Conservation (phyloP, 2,797 vertebrate genomes). For the Enteromius afrohamiltoni region DNA sequence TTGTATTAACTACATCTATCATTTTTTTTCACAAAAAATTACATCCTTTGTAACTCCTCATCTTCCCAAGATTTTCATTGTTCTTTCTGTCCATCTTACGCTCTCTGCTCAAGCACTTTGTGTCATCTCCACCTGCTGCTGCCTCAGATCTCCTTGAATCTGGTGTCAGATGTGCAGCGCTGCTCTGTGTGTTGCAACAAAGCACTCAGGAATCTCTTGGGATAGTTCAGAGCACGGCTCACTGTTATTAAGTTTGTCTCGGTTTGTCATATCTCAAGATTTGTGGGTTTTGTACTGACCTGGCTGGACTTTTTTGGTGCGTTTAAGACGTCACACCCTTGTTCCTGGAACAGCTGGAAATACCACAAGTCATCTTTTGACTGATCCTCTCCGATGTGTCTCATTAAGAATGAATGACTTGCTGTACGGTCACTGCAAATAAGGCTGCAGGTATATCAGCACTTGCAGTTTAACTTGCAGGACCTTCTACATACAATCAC, state of each 20-base stretch:
- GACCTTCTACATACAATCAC: background rate
- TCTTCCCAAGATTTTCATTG: background rate
- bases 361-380: constrained; percentile 38
- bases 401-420: background rate
- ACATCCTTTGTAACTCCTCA: background rate
- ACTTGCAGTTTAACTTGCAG: too few species aligned
- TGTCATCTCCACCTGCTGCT: background rate
- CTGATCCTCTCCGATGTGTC: constrained; percentile 1
- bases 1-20: background rate
- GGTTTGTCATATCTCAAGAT: constrained; percentile 25
- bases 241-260: constrained; percentile 21
- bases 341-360: constrained; percentile 41
- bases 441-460: background rate
- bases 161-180: background rate
- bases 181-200: background rate
- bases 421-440: background rate
- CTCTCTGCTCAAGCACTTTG: background rate
- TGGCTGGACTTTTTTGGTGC: constrained; percentile 42
- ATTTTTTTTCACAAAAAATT: background rate
- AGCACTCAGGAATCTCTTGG: background rate
- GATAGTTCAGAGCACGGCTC: constrained; percentile 1
- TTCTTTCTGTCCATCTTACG: background rate
- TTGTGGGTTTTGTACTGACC: constrained; percentile 45
- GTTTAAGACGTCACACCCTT: constrained; percentile 41
- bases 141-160: constrained; percentile 22